Conservation (phyloP, 2,888 invertebrate genomes). For the Drosophila parthenogenetica region DNA sequence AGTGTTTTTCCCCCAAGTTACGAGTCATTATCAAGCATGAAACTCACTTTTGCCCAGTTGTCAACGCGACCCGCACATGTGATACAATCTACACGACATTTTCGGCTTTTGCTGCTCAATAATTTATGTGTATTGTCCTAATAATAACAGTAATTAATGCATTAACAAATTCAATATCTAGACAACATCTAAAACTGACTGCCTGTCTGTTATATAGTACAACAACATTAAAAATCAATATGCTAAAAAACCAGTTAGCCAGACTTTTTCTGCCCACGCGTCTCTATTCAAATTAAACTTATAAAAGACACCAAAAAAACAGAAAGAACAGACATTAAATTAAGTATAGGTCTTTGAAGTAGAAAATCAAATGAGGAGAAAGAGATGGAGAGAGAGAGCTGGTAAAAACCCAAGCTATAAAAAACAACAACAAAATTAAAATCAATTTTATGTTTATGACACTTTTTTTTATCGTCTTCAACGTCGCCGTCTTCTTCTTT, state of each 20-base stretch:
- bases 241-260: constrained; percentile 22
- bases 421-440: constrained; percentile 51
- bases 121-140: constrained; percentile 66
- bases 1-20: not conserved
- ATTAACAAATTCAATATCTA: constrained; percentile 36
- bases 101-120: constrained; percentile 38
- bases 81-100: constrained; percentile 59
- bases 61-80: constrained; percentile 39
- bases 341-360: constrained; percentile 20
- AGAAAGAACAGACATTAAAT: constrained; percentile 29
- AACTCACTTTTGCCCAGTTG: constrained; percentile 32
- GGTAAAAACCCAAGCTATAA: constrained; percentile 36
- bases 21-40: constrained; percentile 50
- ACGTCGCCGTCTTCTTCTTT: constrained; percentile 27
- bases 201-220: not conserved
- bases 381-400: constrained; percentile 9
- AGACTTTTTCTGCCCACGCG: constrained; percentile 41
- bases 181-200: constrained; percentile 7
- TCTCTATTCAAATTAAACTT: constrained; percentile 22
- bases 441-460: constrained; percentile 74
- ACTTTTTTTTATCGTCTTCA: constrained; percentile 49
- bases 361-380: not conserved
- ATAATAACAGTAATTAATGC: constrained; percentile 73
- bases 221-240: constrained; percentile 41
- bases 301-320: constrained; percentile 6